Evolutionary conservation across 2,797 vertebrate species (phyloP).

Genomic region (Varecia variegata): DNA sequence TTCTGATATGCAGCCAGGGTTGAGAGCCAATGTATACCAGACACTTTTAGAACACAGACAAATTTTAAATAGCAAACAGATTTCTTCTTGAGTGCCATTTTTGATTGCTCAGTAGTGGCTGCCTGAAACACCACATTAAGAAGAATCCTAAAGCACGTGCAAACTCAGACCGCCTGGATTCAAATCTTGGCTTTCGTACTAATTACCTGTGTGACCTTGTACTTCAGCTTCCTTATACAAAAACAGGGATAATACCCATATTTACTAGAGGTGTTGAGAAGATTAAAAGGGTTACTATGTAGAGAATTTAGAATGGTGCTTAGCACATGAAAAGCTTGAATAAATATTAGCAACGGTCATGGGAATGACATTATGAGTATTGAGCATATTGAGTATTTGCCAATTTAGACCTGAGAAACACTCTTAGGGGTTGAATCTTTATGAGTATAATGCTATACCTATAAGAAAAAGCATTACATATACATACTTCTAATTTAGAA

Average conservation of each 20-base stretch:
- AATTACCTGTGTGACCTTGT: neutral
- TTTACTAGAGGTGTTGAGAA: neutral
- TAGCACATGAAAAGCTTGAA: neutral
- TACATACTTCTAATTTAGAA: neutral
- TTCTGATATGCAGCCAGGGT: neutral
- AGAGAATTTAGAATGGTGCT: neutral
- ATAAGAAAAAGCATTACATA: neutral
- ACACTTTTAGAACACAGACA: neutral
- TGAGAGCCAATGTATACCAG: neutral
- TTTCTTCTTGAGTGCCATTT: neutral
- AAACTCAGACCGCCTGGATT: slow-evolving; percentile 15
- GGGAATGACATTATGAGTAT: neutral
- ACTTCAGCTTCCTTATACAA: neutral
- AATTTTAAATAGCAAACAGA: slow-evolving; percentile 20
- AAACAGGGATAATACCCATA: neutral
- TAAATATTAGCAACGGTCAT: neutral
- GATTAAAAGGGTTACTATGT: slow-evolving; percentile 1
- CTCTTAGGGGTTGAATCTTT: neutral
- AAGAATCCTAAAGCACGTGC: neutral
- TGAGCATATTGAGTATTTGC: neutral
- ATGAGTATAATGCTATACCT: neutral
- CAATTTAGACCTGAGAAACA: slow-evolving; percentile 4
- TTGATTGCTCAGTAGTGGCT: neutral
- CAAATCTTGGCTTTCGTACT: neutral
- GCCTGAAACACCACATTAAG: neutral